Evolutionary conservation across 92 coral and sea anemone genomes (phyloP).

Genomic region (Plumapathes pennacea): DNA sequence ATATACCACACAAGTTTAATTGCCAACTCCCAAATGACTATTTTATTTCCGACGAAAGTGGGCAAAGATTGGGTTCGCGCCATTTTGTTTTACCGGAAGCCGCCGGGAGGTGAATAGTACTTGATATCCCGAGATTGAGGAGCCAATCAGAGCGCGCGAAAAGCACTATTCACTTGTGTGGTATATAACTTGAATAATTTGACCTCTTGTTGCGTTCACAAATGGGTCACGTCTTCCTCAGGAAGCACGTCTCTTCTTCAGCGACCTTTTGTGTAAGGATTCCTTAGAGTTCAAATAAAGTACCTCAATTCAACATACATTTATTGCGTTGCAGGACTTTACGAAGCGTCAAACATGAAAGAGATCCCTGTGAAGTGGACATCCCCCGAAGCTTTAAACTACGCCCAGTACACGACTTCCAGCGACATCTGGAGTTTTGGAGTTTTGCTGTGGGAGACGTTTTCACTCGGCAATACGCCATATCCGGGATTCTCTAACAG

Average conservation of each 20-base stretch:
- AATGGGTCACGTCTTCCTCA: background rate
- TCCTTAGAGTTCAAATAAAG: background rate
- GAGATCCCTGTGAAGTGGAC: slow-evolving; percentile 99
- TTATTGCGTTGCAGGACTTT: slow-evolving; percentile 35
- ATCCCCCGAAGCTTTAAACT: slow-evolving; percentile 95
- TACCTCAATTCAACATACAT: background rate
- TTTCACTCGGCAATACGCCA: slow-evolving; percentile 88
- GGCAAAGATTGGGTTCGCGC: too few relatives aligned
- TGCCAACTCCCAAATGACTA: too few relatives aligned
- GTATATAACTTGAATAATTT: too few relatives aligned
- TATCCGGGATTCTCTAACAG: slow-evolving; percentile 86
- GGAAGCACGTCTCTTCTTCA: background rate
- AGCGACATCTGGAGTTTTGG: slow-evolving; percentile 99
- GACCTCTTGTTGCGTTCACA: too few relatives aligned
- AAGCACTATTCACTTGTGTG: background rate
- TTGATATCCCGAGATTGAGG: too few relatives aligned
- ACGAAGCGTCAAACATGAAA: slow-evolving; percentile 95
- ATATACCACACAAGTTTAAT: too few relatives aligned
- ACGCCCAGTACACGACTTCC: slow-evolving; percentile 87
- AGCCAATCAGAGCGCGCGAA: background rate
- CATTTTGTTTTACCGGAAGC: too few relatives aligned
- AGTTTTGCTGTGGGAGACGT: slow-evolving; percentile 91
- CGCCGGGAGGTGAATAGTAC: too few relatives aligned
- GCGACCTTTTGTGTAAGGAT: background rate
- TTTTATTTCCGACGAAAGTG: too few relatives aligned